Evolutionary conservation across 1,140 invertebrate genomes (phyloP), one percentile per base, ranked within the genome.

Genomic region (Drosophila leontia): DNA sequence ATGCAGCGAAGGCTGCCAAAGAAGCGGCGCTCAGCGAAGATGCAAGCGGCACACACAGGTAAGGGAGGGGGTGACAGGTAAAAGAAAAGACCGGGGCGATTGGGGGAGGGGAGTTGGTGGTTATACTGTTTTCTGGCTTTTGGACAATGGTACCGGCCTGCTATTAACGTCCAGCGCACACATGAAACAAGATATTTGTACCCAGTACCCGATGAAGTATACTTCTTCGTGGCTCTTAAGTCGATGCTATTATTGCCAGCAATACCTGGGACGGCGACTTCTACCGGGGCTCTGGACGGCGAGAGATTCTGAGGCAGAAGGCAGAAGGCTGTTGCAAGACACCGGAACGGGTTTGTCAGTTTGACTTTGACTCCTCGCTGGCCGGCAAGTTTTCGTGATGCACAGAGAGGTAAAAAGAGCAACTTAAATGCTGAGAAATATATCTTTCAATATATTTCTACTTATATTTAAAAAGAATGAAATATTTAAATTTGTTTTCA

Each of bases 101-200:
- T 17, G 60, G 41, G 34, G 57, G 15, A 34, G 17, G 7, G 48
- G 48, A 15, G 2, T 51, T 51, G 48, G 41, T 41, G 61, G 45
- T 53, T 53, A 55, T 37, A 37, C 51, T 37, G 34, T 55, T 56
- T 26, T 56, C 44, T 72, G 70, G 70, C 70, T 74, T 60, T 74
- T 62, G 64, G 78, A 75, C 82, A 62, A 50, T 64, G 65, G 63
- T 75, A 56, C 56, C 56, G 56, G 76, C 62, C 84, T 82, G 82
- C 82, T 91, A 91, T 91, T 91, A 91, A 91, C 83, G 87, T 91
- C 87, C 83, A 91, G 77, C 87, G 87, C 82, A 86, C 90, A 90
- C 82, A 91, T 91, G 90, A 91, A 91, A 91, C 90, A 91, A 91
- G 90, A 91, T 91, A 91, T 91, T 91, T 86, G 90, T 91, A 84